These are phyloP conservation scores for Eleutherodactylus coqui DNA, from an alignment of 2,797 vertebrate species.

Conservation along the genomic window DNA sequence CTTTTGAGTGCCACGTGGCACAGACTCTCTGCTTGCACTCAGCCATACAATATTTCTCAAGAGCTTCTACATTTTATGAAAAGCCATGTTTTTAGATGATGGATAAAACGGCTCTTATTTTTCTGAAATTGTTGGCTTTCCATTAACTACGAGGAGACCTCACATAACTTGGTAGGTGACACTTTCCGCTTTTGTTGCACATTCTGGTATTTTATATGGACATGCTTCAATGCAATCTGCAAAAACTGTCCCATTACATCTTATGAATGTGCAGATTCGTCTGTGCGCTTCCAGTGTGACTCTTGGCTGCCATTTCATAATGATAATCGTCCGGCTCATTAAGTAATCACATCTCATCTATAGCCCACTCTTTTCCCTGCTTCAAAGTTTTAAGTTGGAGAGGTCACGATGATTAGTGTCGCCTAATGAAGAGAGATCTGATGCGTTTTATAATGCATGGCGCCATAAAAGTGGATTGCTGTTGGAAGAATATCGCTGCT, in stretches of 20 bases:
- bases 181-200: background rate
- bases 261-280: background rate
- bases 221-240: slow-evolving; percentile 5
- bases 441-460: slow-evolving; percentile 11
- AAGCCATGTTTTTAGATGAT: background rate
- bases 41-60: background rate
- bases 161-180: background rate
- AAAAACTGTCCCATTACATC: background rate
- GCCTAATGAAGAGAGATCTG: slow-evolving; percentile 10
- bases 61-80: background rate
- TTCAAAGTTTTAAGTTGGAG: slow-evolving; percentile 15
- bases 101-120: background rate
- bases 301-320: slow-evolving; percentile 21
- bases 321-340: slow-evolving; percentile 19
- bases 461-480: background rate
- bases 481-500: background rate
- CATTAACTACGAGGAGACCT: slow-evolving; percentile 3
- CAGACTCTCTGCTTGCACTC: no score
- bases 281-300: background rate
- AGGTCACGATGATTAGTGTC: background rate
- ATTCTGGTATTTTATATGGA: background rate
- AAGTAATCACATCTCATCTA: slow-evolving; percentile 13
- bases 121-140: background rate
- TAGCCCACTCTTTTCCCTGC: background rate
- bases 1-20: no score